Base-by-base conservation (phyloP, 2,797 vertebrate genomes). In the Hephaestus fuliginosus region DNA sequence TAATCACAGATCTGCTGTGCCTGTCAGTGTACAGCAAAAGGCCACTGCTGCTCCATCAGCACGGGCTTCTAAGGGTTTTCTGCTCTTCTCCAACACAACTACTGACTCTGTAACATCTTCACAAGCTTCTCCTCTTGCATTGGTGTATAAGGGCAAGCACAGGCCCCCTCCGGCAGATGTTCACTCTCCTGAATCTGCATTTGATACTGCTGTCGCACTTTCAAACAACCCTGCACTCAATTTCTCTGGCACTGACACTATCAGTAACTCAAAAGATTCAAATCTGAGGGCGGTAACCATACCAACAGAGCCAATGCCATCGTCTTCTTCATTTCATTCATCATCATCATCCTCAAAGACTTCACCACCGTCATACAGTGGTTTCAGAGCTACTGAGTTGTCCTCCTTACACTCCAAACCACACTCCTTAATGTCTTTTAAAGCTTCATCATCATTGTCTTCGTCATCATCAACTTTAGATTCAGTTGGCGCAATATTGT, bases 1-100 rank as follows among this genome's bases (percentile, higher is more conserved):
- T 81, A 39, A 82, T 86, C 60, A 74, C 51, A 85, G 46, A 86
- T 87, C 89, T 77, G 73, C 55, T 56, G 15, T 61, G 8, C 33
- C 78, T 61, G 30, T 58, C 53, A 74, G 9, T 70, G 52, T 62
- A 20, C 63, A 65, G 43, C 66, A 53, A 67, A 52, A 10, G 58
- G 56, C 43, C 62, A 74, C 83, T 68, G 17, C 22, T 82, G 71
- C 81, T 74, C 41, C 43, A 1, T 85, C 90, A 77, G 68, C 36
- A 10, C 55, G 43, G 75, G 53, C 49, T 76, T 73, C 70, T 76
- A 30, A 78, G 76, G 43, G 7, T 43, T 68, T 72, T 70, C 56
- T 76, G 41, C 36, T 63, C 28, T 49, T 56, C 60, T 75, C 74
- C 78, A 73, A 46, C 49, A 58, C 17, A 86, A 88, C 74, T 78